Evolutionary conservation across 2,113 vertebrate genomes (phyloP).

Genomic region (Ifrita kowaldi): DNA sequence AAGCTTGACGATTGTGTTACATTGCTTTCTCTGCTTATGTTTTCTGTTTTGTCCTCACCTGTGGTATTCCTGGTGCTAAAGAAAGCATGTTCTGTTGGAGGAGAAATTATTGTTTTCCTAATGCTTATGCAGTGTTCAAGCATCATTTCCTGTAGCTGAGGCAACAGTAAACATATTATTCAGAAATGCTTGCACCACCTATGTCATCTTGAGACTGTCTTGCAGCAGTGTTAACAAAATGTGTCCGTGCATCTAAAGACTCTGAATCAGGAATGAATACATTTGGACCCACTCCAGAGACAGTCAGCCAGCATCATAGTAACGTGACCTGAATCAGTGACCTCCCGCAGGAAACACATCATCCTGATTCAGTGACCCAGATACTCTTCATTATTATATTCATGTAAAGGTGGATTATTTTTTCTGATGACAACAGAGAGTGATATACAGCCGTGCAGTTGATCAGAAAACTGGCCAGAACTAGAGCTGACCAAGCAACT

Average conservation of each 20-base stretch:
- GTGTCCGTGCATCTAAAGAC: not conserved
- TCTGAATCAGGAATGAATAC: not conserved
- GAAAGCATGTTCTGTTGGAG: not conserved
- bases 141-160: not conserved
- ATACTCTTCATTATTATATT: not conserved
- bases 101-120: not conserved
- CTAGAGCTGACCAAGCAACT: not conserved
- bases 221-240: not conserved
- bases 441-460: not conserved
- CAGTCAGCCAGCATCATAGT: not conserved
- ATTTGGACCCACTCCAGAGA: not conserved
- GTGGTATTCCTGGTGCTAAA: not conserved
- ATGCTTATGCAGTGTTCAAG: not conserved
- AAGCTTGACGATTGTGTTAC: not conserved
- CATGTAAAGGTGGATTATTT: not conserved
- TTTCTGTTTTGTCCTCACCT: conserved; percentile 23
- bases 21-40: conserved; percentile 21
- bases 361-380: not conserved
- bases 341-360: not conserved
- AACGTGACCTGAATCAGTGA: not conserved
- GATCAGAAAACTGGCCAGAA: not conserved
- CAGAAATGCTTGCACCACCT: not conserved
- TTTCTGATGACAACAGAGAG: not conserved
- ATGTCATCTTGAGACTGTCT: not conserved
- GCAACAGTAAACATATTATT: not conserved